phyloP scores from a whole-genome alignment of 1,140 invertebrate species.

The Steinernema khuongi region DNA sequence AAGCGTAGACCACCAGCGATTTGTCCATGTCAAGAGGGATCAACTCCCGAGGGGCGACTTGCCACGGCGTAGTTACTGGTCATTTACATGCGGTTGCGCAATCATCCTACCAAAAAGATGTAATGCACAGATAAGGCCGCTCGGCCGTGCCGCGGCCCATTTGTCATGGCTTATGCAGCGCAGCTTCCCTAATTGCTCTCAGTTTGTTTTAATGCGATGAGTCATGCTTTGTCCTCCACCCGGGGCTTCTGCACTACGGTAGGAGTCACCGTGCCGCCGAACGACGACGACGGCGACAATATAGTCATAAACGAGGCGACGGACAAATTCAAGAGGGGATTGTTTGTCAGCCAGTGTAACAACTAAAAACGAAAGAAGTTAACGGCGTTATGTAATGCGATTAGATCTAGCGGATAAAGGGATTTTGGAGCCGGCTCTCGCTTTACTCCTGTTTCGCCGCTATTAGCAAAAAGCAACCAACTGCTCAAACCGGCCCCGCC shows the following conservation, averaged over 20 bases:
- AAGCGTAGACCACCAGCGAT: not conserved
- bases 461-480: constrained; percentile 1
- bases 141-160: not conserved
- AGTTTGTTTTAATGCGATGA: constrained; percentile 11
- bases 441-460: constrained; percentile 9
- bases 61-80: constrained; percentile 13
- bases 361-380: constrained; percentile 7
- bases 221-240: too few species aligned
- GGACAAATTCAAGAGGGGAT: not conserved
- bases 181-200: constrained; percentile 9
- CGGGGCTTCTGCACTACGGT: too few species aligned
- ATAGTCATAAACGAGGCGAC: not conserved
- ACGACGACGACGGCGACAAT: too few species aligned
- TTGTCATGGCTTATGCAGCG: constrained; percentile 10
- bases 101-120: constrained; percentile 13
- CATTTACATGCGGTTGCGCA: constrained; percentile 16
- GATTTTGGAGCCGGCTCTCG: not conserved
- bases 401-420: constrained; percentile 13
- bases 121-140: constrained; percentile 3
- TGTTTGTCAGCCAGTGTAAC: not conserved
- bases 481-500: not conserved
- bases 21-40: constrained; percentile 9
- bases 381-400: constrained; percentile 1
- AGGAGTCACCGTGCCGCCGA: too few species aligned
- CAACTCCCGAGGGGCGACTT: constrained; percentile 4